Percentiles rank a stretch among this genome's conserved stretches.
These are phyloP conservation scores for Dasyurus viverrinus DNA, from an alignment of 2,113 vertebrate genomes.

Conservation along the genomic window DNA sequence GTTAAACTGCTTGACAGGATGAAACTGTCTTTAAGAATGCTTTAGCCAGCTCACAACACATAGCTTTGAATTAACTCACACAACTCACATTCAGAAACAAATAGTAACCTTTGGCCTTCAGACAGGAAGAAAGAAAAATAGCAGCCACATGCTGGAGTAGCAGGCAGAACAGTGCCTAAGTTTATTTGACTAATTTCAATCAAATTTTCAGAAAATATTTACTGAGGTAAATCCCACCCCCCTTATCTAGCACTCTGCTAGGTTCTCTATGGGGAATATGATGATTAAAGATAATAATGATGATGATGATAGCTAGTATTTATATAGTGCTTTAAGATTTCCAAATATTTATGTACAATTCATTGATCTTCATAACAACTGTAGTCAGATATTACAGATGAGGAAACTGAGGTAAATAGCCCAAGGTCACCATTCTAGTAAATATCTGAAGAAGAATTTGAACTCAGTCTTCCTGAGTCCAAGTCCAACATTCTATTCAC, in stretches of 20 bases:
- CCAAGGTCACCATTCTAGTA: not conserved
- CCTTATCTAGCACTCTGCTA: not conserved
- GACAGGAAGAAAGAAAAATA: not conserved
- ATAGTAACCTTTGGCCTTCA: not conserved
- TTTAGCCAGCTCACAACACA: conserved; percentile 59
- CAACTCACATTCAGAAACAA: not conserved
- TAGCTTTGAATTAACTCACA: conserved; percentile 56
- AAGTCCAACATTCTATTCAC: not conserved
- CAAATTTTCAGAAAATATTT: conserved; percentile 21
- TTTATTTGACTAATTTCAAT: not conserved
- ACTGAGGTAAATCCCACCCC: not conserved
- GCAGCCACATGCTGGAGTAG: not conserved
- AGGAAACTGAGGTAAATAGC: not conserved
- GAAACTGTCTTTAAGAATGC: conserved; percentile 19
- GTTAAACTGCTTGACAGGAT: conserved; percentile 38
- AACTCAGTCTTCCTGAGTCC: not conserved
- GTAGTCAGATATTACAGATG: not conserved
- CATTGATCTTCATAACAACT: not conserved
- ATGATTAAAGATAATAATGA: not conserved
- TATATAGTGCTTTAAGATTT: not conserved
- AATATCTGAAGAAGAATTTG: not conserved
- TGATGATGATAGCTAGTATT: not conserved
- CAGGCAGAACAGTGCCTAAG: not conserved
- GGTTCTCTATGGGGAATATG: conserved; percentile 16
- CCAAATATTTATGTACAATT: not conserved